A percentile compares a stretch with the other conserved stretches of the same genome.
phyloP scores from a whole-genome alignment of 2,797 vertebrate species.

The Muscicapa comitata region DNA sequence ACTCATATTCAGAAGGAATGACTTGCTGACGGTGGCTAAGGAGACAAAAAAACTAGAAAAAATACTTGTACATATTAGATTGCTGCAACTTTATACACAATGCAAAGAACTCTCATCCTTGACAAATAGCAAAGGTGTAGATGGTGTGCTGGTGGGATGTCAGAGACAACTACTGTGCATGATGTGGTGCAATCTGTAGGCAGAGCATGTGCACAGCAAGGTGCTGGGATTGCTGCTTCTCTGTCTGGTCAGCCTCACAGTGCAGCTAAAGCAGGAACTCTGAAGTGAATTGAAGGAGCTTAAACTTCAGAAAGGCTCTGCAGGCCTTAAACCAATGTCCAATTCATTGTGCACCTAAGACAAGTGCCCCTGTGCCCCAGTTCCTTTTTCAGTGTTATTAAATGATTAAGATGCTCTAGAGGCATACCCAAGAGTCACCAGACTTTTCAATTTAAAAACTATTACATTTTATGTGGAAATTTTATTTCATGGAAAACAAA shows the following conservation, averaged over 20 bases:
- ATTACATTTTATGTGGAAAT: not conserved
- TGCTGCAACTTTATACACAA: not conserved
- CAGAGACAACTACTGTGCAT: not conserved
- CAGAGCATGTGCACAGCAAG: not conserved
- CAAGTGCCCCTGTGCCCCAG: not conserved
- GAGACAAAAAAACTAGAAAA: not conserved
- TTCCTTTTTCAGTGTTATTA: not conserved
- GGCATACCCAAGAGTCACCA: not conserved
- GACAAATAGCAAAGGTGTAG: not conserved
- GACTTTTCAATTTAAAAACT: not conserved
- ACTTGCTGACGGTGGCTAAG: not conserved
- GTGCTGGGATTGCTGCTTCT: not conserved
- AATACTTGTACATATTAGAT: not conserved
- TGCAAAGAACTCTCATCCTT: not conserved
- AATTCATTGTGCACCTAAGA: not conserved
- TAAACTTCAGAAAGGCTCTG: not conserved
- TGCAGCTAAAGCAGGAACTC: not conserved
- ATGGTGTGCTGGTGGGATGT: not conserved
- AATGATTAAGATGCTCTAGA: not conserved
- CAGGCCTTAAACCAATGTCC: not conserved
- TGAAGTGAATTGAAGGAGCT: not conserved
- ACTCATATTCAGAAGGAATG: not conserved
- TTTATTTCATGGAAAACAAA: not conserved
- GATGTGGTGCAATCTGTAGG: not conserved
- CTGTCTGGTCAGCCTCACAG: not conserved